These are phyloP conservation scores for Laterallus jamaicensis DNA, from an alignment of 2,113 vertebrate genomes.

Conservation along the genomic window DNA sequence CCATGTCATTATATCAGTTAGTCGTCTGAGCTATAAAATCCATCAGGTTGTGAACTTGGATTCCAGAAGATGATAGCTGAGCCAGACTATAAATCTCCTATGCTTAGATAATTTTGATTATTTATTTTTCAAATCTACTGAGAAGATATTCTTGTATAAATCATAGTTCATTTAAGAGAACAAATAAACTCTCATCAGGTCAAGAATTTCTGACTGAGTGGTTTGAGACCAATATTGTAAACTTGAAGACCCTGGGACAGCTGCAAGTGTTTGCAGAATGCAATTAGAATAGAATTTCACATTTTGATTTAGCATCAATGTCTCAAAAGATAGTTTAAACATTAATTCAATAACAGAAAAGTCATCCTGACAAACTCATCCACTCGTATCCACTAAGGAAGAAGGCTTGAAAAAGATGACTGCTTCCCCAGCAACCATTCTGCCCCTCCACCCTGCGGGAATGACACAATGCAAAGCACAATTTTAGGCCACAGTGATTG, in stretches of 20 bases:
- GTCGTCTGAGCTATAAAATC: not conserved
- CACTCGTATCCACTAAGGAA: not conserved
- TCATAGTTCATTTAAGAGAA: not conserved
- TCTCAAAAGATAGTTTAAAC: not conserved
- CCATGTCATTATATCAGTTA: not conserved
- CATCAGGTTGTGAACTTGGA: not conserved
- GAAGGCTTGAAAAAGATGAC: not conserved
- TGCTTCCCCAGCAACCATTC: not conserved
- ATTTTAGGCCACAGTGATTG: not conserved
- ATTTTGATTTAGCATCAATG: not conserved
- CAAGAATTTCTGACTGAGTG: not conserved
- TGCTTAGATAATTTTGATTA: not conserved
- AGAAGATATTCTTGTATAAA: not conserved
- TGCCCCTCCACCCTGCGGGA: not conserved
- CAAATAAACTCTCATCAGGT: not conserved
- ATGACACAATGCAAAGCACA: not conserved
- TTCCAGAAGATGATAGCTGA: not conserved
- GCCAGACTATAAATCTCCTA: not conserved
- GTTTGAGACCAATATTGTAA: not conserved
- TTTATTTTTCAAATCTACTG: slow-evolving; percentile 5
- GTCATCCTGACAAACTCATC: not conserved
- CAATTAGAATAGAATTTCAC: not conserved
- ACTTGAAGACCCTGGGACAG: not conserved
- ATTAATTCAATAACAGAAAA: not conserved
- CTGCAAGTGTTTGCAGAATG: not conserved